Evolutionary conservation across 2,888 invertebrate genomes (phyloP).

Genomic region (Orchesella flavescens): DNA sequence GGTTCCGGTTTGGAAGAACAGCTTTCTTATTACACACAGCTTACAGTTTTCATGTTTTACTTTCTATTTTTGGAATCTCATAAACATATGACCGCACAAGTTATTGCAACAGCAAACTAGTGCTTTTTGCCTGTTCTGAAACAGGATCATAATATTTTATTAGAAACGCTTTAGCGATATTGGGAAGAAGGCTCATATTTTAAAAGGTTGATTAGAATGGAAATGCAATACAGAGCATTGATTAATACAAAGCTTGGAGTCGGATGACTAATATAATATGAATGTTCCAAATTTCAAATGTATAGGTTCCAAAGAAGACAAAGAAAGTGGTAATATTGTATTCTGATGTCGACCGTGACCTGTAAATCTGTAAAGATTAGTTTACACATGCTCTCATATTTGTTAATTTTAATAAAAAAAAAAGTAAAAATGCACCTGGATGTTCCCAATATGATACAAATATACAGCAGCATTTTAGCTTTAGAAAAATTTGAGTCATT

Average conservation of each 20-base stretch:
- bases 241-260: not conserved
- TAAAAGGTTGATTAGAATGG: not conserved
- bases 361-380: too few relatives aligned
- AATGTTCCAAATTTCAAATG: too few relatives aligned
- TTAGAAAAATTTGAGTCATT: not conserved
- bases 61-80: slow-evolving; percentile 62
- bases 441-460: too few relatives aligned
- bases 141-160: not conserved
- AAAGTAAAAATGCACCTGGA: too few relatives aligned
- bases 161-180: slow-evolving; percentile 43
- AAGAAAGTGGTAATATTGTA: too few relatives aligned
- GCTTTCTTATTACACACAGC: slow-evolving; percentile 13
- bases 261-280: too few relatives aligned
- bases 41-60: too few relatives aligned
- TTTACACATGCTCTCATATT: too few relatives aligned
- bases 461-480: slow-evolving; percentile 8
- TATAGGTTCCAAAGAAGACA: too few relatives aligned
- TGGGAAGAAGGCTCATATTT: slow-evolving; percentile 38
- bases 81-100: slow-evolving; percentile 65
- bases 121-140: not conserved
- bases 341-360: slow-evolving; percentile 57
- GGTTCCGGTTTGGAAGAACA: slow-evolving; percentile 44
- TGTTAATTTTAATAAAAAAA: too few relatives aligned
- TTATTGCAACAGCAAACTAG: slow-evolving; percentile 3
- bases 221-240: not conserved